Base-by-base conservation (phyloP, 1,140 invertebrate genomes). In the Heliconius himera region DNA sequence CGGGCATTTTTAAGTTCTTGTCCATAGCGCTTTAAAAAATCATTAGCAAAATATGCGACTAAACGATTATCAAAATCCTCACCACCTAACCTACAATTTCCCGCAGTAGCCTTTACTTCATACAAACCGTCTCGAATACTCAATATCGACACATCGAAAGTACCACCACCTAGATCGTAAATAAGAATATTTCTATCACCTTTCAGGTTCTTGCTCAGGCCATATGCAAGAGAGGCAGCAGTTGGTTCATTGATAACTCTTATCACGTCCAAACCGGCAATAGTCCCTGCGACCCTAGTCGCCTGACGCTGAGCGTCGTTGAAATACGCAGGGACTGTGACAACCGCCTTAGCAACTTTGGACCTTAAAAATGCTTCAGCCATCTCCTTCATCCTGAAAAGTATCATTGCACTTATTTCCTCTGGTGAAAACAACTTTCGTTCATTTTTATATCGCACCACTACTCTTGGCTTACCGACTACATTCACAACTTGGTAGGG, bases 51-150 rank as follows among this genome's bases (percentile, higher is more conserved):
- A 86, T 97, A 96, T 76, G 95, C 96, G 0, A 98, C 96, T 87
- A 98, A 91, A 79, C 97, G 91, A 85, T 97, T 96, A 84, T 97
- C 97, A 82, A 98, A 98, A 86, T 98, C 97, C 87, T 98, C 97
- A 8, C 97, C 97, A 38, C 95, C 96, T 1, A 96, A 84, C 73
- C 95, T 92, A 0, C 95, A 95, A 81, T 96, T 96, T 0, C 96
- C 96, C 0, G 96, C 96, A 4, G 97, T 97, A 0, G 97, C 91
- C 89, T 96, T 96, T 0, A 97, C 97, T 93, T 97, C 95, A 82
- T 96, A 96, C 4, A 96, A 95, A 38, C 97, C 97, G 87, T 97
- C 96, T 73, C 96, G 96, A 82, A 98, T 97, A 8, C 95, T 96
- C 16, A 98, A 86, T 73, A 98, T 96, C 1, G 97, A 98, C 1